These are phyloP conservation scores for Acrocephalus kingi DNA, from an alignment of 2,113 vertebrate species.

Conservation along the genomic window DNA sequence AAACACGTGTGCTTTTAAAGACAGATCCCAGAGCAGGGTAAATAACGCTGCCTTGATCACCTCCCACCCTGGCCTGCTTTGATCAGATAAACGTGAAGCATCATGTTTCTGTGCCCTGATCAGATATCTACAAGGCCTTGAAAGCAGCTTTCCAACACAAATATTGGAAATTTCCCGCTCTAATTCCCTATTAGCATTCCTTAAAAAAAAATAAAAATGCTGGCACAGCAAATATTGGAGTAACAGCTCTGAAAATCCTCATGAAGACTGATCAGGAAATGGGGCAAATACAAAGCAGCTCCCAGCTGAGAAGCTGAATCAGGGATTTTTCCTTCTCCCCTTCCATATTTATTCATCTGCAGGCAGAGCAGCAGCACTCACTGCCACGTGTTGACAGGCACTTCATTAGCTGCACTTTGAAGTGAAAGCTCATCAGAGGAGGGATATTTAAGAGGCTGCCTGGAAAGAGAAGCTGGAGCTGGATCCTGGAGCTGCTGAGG, in stretches of 20 bases:
- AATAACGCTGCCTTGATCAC: background rate
- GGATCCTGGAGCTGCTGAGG: background rate
- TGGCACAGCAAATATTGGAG: background rate
- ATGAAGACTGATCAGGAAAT: background rate
- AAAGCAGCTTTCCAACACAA: background rate
- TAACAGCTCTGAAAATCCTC: background rate
- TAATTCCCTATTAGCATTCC: background rate
- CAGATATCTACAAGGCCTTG: background rate
- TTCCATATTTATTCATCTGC: background rate
- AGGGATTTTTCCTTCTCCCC: background rate
- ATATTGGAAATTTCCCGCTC: background rate
- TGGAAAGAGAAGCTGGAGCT: background rate
- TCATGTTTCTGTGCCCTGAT: background rate
- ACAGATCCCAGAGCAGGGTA: background rate
- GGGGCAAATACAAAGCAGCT: background rate
- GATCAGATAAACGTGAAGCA: background rate
- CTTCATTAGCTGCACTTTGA: constrained; percentile 50
- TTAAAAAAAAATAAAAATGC: too few species aligned
- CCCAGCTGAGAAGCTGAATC: background rate
- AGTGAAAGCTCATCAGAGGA: constrained; percentile 30
- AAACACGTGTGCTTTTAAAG: background rate
- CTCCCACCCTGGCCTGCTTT: background rate
- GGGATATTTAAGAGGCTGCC: background rate
- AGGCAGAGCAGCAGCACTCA: background rate
- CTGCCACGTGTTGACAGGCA: background rate